Percentiles rank a stretch among this genome's conserved stretches.
Conservation (phyloP, 2,113 vertebrate genomes). For the Centropristis striata region DNA sequence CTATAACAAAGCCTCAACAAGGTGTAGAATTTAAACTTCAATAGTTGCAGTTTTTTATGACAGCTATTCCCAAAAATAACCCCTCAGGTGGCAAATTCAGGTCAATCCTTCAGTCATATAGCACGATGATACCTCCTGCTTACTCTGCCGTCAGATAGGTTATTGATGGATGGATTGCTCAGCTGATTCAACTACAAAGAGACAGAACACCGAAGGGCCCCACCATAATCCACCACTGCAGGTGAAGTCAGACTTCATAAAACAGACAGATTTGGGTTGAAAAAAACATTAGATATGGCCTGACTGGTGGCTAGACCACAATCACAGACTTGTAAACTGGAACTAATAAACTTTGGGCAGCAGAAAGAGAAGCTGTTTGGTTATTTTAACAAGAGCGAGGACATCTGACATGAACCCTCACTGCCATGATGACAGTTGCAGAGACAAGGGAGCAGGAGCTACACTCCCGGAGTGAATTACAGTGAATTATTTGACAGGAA, state of each 20-base stretch:
- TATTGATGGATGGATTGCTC: slow-evolving; percentile 12
- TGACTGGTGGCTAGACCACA: neutral
- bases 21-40: neutral
- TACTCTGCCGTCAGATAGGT: neutral
- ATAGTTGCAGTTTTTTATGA: neutral
- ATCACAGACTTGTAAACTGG: neutral
- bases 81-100: slow-evolving; percentile 12
- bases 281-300: neutral
- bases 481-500: slow-evolving; percentile 17
- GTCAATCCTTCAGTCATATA: neutral
- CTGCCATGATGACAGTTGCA: neutral
- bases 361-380: neutral
- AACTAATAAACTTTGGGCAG: neutral
- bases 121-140: neutral
- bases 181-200: too few species aligned
- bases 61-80: neutral
- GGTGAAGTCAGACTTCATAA: neutral
- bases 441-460: neutral
- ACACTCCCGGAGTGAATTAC: neutral
- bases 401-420: neutral
- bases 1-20: neutral
- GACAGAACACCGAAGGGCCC: too few species aligned
- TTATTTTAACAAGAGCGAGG: slow-evolving; percentile 1
- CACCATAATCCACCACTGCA: too few species aligned
- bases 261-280: neutral